Evolutionary conservation across 2,113 vertebrate species (phyloP).

Genomic region (Ceyx margarethae): DNA sequence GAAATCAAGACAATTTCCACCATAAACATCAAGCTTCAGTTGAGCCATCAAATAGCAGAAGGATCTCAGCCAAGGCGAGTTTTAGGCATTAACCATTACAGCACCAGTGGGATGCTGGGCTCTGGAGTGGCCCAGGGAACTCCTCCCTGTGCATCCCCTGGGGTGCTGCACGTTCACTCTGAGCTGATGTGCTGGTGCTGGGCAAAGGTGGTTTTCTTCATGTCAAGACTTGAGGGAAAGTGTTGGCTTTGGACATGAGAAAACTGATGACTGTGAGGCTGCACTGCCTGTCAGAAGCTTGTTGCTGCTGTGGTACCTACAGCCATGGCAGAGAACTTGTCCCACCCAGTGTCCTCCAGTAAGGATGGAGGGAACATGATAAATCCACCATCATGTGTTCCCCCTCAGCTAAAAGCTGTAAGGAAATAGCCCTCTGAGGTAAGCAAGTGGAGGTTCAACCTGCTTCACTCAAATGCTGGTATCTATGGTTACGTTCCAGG

Average conservation of each 20-base stretch:
- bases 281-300: not conserved
- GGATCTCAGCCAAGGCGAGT: constrained; percentile 68
- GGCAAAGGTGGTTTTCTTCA: not conserved
- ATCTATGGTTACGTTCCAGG: not conserved
- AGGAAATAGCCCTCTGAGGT: not conserved
- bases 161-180: not conserved
- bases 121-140: not conserved
- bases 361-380: not conserved
- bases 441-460: not conserved
- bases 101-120: not conserved
- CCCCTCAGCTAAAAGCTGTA: not conserved
- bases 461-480: not conserved
- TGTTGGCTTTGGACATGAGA: not conserved
- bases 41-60: constrained; percentile 79
- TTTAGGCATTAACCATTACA: constrained; percentile 60
- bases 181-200: not conserved
- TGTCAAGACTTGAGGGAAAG: not conserved
- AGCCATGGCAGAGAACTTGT: not conserved
- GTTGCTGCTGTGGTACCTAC: not conserved
- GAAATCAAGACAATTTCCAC: constrained; percentile 83
- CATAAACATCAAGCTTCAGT: constrained; percentile 82
- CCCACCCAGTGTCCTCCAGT: not conserved
- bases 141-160: not conserved
- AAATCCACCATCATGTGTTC: not conserved
- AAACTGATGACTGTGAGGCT: not conserved